These are phyloP conservation scores for Leucoraja ocellata DNA, from an alignment of 2,797 vertebrate species.

Conservation along the genomic window DNA sequence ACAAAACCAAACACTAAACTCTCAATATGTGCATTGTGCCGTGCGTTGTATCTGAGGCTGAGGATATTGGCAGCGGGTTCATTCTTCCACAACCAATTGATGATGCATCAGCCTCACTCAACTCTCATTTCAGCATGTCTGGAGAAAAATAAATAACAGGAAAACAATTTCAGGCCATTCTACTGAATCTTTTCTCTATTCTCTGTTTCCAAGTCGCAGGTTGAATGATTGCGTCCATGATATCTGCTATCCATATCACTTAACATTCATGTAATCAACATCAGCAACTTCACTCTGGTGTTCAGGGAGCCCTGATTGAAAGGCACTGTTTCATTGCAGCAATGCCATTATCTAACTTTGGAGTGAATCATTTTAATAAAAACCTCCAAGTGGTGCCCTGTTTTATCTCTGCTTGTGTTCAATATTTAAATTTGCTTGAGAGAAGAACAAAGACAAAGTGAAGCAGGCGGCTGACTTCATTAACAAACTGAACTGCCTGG, in stretches of 20 bases:
- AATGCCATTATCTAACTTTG: not conserved
- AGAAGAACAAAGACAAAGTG: not conserved
- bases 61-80: not conserved
- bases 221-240: not conserved
- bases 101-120: not conserved
- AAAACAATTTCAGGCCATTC: not conserved
- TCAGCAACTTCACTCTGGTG: not conserved
- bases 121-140: not conserved
- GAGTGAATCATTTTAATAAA: conserved; percentile 25
- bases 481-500: not conserved
- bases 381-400: not conserved
- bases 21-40: too few relatives aligned
- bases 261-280: conserved; percentile 27
- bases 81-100: not conserved
- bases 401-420: not conserved
- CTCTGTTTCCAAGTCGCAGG: not conserved
- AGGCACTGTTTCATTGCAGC: not conserved
- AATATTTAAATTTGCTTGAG: conserved; percentile 15
- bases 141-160: not conserved
- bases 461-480: not conserved
- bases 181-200: not conserved
- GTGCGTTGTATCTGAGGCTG: not conserved
- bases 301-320: not conserved
- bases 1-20: too few relatives aligned
- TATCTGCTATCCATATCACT: not conserved